phyloP scores from a whole-genome alignment of 2,888 invertebrate species.

The Pteria penguin region DNA sequence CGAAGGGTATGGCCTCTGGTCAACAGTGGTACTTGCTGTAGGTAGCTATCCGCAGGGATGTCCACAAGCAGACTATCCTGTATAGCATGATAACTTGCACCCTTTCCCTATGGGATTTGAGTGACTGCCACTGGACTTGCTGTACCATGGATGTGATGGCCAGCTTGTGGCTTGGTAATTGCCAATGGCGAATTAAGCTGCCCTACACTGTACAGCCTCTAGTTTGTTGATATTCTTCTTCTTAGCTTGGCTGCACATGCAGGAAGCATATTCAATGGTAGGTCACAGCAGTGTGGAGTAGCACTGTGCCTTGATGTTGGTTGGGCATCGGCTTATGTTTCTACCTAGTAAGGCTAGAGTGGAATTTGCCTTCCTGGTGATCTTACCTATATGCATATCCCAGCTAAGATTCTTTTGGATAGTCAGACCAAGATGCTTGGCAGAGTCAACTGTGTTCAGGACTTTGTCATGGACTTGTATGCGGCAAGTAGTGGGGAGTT shows the following conservation, averaged over 20 bases:
- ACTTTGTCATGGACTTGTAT: no score
- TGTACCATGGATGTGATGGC: not conserved
- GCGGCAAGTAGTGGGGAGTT: no score
- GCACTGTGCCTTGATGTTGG: not conserved
- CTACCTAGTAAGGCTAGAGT: not conserved
- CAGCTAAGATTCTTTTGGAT: not conserved
- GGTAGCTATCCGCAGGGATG: no score
- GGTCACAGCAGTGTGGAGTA: not conserved
- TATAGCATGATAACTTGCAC: not conserved
- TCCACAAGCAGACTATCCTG: no score
- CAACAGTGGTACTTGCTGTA: no score
- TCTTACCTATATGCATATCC: not conserved
- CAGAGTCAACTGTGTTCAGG: not conserved
- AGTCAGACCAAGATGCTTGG: slow-evolving; percentile 11
- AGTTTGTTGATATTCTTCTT: not conserved
- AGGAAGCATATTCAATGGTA: not conserved
- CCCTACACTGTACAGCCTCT: not conserved
- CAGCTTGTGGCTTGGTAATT: not conserved
- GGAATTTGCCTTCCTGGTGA: slow-evolving; percentile 17
- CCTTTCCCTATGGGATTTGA: not conserved
- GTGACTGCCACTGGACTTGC: not conserved
- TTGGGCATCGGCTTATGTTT: not conserved
- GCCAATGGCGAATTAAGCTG: not conserved
- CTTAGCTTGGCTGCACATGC: not conserved
- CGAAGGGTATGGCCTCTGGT: no score